These are phyloP conservation scores for Drosophila koepferae DNA, from an alignment of 2,888 invertebrate species.

Conservation along the genomic window DNA sequence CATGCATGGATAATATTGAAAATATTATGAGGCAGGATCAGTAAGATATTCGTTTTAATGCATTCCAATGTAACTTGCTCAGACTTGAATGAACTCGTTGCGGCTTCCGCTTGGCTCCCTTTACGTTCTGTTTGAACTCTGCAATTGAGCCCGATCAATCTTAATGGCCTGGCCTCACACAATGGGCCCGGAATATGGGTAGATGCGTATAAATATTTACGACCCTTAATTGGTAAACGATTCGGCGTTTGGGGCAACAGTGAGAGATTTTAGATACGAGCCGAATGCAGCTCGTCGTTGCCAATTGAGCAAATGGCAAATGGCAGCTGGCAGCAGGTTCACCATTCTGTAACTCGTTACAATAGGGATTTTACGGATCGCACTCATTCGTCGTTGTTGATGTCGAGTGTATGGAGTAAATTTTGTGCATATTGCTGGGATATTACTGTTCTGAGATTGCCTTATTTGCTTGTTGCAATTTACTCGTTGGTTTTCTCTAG, in stretches of 20 bases:
- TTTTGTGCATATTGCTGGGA: neutral
- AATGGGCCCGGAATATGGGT: slow-evolving; percentile 32
- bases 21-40: neutral
- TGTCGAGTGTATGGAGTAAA: neutral
- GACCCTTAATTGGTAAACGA: slow-evolving; percentile 54
- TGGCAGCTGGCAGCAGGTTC: slow-evolving; percentile 1
- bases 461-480: neutral
- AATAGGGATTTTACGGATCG: neutral
- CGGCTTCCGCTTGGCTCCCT: neutral
- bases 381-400: neutral
- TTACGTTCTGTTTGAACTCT: neutral
- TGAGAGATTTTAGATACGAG: slow-evolving; percentile 16
- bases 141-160: slow-evolving; percentile 55
- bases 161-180: slow-evolving; percentile 58
- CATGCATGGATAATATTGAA: slow-evolving; percentile 16
- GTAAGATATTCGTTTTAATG: slow-evolving; percentile 2
- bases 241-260: slow-evolving; percentile 16
- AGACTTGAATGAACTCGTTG: slow-evolving; percentile 9
- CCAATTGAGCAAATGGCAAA: neutral
- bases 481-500: neutral
- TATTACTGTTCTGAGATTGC: neutral
- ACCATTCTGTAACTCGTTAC: neutral
- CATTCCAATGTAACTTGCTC: neutral
- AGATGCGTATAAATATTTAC: slow-evolving; percentile 65
- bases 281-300: slow-evolving; percentile 1